phyloP scores from a whole-genome alignment of 1,140 invertebrate genomes.

The Bursaphelenchus mucronatus region DNA sequence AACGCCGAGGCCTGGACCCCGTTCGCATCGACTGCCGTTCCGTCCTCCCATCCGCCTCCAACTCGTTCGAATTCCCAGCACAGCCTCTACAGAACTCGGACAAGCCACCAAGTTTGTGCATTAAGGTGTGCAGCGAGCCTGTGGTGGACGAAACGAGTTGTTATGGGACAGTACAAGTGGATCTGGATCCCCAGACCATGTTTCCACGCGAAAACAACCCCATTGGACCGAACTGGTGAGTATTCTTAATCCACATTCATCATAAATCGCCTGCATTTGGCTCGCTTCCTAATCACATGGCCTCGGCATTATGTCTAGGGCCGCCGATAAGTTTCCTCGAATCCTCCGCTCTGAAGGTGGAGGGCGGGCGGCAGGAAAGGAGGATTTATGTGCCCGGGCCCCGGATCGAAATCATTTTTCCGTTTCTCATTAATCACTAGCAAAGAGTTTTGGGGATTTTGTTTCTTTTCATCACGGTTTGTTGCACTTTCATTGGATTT shows the following conservation, averaged over 20 bases:
- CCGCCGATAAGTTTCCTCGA: too few species aligned
- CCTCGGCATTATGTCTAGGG: too few species aligned
- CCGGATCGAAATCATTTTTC: too few species aligned
- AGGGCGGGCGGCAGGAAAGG: too few species aligned
- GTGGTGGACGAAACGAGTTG: conserved; percentile 3
- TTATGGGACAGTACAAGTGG: conserved; percentile 7
- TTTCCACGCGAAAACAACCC: conserved; percentile 2
- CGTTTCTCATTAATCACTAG: too few species aligned
- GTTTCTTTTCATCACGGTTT: too few species aligned
- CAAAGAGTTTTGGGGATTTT: too few species aligned
- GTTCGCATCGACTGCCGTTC: conserved; percentile 15
- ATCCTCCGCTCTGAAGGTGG: too few species aligned
- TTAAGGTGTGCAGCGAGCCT: conserved; percentile 7
- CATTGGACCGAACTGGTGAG: conserved; percentile 15
- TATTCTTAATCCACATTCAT: neutral
- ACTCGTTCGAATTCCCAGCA: neutral
- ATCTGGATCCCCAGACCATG: conserved; percentile 14
- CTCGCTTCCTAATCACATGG: neutral
- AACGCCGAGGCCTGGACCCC: conserved; percentile 17
- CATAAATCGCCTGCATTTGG: conserved; percentile 1
- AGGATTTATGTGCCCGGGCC: too few species aligned
- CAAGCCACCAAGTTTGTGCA: neutral
- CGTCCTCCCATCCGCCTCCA: conserved; percentile 1
- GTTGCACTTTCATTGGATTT: too few species aligned
- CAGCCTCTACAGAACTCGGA: neutral